Evolutionary conservation across 2,888 invertebrate species (phyloP).

Genomic region (Diarsia brunnea): DNA sequence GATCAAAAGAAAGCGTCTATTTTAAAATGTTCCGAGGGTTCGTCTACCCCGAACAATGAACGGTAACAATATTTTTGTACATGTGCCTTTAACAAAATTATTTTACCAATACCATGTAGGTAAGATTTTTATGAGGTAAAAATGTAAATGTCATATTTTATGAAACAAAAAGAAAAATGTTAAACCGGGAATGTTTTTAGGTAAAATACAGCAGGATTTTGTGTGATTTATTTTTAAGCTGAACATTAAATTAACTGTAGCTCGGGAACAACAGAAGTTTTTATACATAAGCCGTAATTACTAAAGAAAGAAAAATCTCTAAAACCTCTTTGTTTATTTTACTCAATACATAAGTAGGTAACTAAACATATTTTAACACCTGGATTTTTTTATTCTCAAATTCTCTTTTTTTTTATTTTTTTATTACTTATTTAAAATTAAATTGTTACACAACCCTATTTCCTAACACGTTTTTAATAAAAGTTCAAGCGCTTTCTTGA

Average conservation of each 20-base stretch:
- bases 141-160: neutral
- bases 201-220: neutral
- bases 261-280: neutral
- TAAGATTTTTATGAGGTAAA: neutral
- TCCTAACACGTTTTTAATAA: neutral
- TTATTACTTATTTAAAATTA: too few relatives aligned
- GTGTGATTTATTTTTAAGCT: neutral
- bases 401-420: too few relatives aligned
- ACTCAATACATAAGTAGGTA: too few relatives aligned
- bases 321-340: too few relatives aligned
- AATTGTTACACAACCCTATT: neutral
- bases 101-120: neutral
- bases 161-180: neutral
- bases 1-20: neutral
- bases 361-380: neutral
- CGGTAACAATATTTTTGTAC: neutral
- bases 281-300: neutral
- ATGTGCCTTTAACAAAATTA: neutral
- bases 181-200: neutral
- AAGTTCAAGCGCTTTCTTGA: conserved; percentile 36
- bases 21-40: neutral
- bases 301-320: neutral
- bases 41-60: neutral
- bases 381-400: neutral
- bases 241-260: neutral